These are phyloP conservation scores for Stegana nigrithorax DNA, from an alignment of 2,888 invertebrate species.

Conservation along the genomic window DNA sequence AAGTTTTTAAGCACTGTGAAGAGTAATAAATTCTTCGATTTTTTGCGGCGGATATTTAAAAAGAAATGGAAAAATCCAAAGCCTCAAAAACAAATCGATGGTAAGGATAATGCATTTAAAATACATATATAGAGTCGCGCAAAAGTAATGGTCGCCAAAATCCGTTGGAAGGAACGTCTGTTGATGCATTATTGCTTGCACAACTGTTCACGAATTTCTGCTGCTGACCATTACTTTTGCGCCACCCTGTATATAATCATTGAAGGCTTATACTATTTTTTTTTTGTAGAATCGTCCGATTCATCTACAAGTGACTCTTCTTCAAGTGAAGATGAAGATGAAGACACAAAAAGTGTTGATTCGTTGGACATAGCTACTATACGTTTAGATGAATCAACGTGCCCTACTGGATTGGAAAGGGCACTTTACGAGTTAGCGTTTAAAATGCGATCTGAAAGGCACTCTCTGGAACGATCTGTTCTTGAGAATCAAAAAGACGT, in stretches of 20 bases:
- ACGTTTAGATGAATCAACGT: slow-evolving; percentile 77
- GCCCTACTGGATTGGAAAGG: slow-evolving; percentile 79
- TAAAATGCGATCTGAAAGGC: slow-evolving; percentile 72
- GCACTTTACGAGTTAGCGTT: slow-evolving; percentile 78
- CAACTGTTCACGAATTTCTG: too few species aligned
- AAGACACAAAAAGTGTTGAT: slow-evolving; percentile 73
- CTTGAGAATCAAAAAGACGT: slow-evolving; percentile 72
- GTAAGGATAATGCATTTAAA: slow-evolving; percentile 47
- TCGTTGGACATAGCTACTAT: slow-evolving; percentile 77
- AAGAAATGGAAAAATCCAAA: slow-evolving; percentile 84
- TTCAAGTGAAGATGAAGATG: slow-evolving; percentile 70
- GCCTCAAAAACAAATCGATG: slow-evolving; percentile 70
- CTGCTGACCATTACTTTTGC: too few species aligned
- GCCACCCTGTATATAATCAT: too few species aligned
- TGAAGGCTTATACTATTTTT: not conserved
- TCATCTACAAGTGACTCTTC: slow-evolving; percentile 72
- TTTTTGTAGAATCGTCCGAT: slow-evolving; percentile 65
- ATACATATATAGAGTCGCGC: not conserved
- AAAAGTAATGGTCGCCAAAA: too few species aligned
- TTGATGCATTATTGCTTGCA: too few species aligned
- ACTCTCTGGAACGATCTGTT: slow-evolving; percentile 73
- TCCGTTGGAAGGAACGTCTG: too few species aligned
- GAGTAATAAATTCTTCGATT: slow-evolving; percentile 83
- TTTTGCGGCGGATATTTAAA: slow-evolving; percentile 83
- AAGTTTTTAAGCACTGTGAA: slow-evolving; percentile 73